A percentile compares a stretch with the other conserved stretches of the same genome.
These are phyloP conservation scores for Trissoscelio sp. DNA, from an alignment of 2,888 invertebrate genomes.

Conservation along the genomic window DNA sequence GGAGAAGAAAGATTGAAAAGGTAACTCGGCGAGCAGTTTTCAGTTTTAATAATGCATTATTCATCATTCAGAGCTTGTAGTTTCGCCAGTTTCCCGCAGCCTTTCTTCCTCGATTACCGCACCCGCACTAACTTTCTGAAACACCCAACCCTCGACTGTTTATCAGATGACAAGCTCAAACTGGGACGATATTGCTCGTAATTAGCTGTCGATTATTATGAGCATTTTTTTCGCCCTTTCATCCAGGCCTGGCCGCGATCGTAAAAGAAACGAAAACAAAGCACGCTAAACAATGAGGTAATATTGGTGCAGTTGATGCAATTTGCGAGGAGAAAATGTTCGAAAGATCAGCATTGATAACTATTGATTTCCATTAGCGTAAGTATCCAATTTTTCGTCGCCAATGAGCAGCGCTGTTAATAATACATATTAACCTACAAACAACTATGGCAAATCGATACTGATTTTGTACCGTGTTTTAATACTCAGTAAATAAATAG, in stretches of 20 bases:
- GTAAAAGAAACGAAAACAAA: slow-evolving; percentile 19
- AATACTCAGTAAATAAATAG: no score
- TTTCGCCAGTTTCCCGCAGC: slow-evolving; percentile 50
- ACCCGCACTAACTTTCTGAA: slow-evolving; percentile 44
- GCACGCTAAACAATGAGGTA: slow-evolving; percentile 10
- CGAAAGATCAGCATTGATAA: slow-evolving; percentile 10
- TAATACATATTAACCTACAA: no score
- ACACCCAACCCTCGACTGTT: slow-evolving; percentile 43
- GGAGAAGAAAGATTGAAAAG: slow-evolving; percentile 38
- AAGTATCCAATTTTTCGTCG: slow-evolving; percentile 12
- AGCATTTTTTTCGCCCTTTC: slow-evolving; percentile 2
- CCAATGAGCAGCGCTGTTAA: no score
- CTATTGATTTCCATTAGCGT: slow-evolving; percentile 13
- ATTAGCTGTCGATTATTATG: slow-evolving; percentile 35
- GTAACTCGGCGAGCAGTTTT: slow-evolving; percentile 50
- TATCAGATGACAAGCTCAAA: slow-evolving; percentile 48
- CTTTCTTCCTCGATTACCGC: slow-evolving; percentile 72
- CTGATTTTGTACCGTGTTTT: no score
- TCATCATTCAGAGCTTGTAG: slow-evolving; percentile 65
- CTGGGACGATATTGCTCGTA: slow-evolving; percentile 37
- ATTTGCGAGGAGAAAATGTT: slow-evolving; percentile 4
- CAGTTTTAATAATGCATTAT: slow-evolving; percentile 69
- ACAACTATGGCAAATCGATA: no score
- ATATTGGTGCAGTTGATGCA: slow-evolving; percentile 5
- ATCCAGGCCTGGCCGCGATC: not conserved